Evolutionary conservation across 64 coral and sea anemone species (phyloP).

Genomic region (Montipora efflorescens): DNA sequence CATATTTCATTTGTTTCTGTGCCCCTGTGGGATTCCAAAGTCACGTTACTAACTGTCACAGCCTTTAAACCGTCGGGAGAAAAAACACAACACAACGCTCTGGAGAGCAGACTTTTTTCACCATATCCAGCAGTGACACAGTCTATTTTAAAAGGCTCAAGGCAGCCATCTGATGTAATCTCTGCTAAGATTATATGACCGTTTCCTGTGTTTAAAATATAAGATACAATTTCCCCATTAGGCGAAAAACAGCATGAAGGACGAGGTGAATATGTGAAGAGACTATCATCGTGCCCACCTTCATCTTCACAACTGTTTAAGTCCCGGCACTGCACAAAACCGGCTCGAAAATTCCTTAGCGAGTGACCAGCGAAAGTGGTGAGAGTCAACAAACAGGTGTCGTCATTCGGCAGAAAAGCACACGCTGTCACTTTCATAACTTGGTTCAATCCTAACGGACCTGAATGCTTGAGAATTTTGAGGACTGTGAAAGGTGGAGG

Average conservation of each 20-base stretch:
- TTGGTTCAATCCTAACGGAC: constrained; percentile 62
- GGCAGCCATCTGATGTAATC: neutral
- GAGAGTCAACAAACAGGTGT: constrained; percentile 71
- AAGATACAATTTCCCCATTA: constrained; percentile 34
- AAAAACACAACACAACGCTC: constrained; percentile 62
- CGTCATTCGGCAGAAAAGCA: constrained; percentile 78
- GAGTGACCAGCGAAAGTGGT: constrained; percentile 56
- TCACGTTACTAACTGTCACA: constrained; percentile 62
- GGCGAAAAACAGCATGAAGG: constrained; percentile 63
- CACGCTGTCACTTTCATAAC: constrained; percentile 73
- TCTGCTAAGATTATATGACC: constrained; percentile 60
- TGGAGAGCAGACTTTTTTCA: constrained; percentile 31
- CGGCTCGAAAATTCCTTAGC: constrained; percentile 36
- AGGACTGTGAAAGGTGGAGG: constrained; percentile 72
- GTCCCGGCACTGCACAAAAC: constrained; percentile 75
- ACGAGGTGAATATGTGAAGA: constrained; percentile 68
- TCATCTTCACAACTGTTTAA: neutral
- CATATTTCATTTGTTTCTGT: constrained; percentile 63
- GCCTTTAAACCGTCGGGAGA: constrained; percentile 50
- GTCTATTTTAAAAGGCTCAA: constrained; percentile 74
- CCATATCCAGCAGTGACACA: constrained; percentile 39
- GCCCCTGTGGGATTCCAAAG: constrained; percentile 23
- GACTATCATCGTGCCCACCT: constrained; percentile 31
- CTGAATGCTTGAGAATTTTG: constrained; percentile 73
- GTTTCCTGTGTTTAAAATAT: constrained; percentile 66